Percentiles rank a stretch among this genome's conserved stretches.
These are phyloP conservation scores for Oeneis ivallda DNA, from an alignment of 2,888 invertebrate species.

Conservation along the genomic window DNA sequence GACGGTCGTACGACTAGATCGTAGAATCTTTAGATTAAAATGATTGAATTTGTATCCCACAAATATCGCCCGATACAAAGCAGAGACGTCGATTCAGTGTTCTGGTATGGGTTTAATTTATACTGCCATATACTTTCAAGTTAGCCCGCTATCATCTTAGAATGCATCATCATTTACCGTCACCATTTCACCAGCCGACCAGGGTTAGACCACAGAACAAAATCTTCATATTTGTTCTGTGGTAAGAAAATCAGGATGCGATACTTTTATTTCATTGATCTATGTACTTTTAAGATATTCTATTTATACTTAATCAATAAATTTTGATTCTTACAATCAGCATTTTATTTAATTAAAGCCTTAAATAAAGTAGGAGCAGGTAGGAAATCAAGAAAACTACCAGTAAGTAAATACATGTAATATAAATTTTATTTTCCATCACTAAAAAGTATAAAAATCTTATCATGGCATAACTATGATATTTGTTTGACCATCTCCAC, in stretches of 20 bases:
- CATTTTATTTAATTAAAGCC: not conserved
- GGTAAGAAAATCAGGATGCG: not conserved
- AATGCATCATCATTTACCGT: too few species aligned
- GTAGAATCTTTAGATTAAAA: too few species aligned
- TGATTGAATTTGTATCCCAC: too few species aligned
- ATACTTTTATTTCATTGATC: not conserved
- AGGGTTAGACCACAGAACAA: too few species aligned
- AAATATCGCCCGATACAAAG: not conserved
- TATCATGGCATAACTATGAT: slow-evolving; percentile 26
- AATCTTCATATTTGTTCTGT: too few species aligned
- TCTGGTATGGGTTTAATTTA: too few species aligned
- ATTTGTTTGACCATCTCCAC: slow-evolving; percentile 12
- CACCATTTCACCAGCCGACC: too few species aligned
- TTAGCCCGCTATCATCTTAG: too few species aligned
- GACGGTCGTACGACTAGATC: too few species aligned
- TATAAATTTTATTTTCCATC: slow-evolving; percentile 29
- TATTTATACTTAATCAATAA: not conserved
- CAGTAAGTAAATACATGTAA: slow-evolving; percentile 19
- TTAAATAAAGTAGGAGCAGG: not conserved
- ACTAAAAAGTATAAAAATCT: slow-evolving; percentile 30
- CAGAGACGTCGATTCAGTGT: not conserved
- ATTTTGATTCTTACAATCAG: not conserved
- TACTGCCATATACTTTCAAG: too few species aligned
- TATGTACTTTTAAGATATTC: not conserved
- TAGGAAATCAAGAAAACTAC: slow-evolving; percentile 7